A percentile compares a stretch with the other conserved stretches of the same genome.
Conservation (phyloP, 2,797 vertebrate species). For the Pseudochromis fuscus region DNA sequence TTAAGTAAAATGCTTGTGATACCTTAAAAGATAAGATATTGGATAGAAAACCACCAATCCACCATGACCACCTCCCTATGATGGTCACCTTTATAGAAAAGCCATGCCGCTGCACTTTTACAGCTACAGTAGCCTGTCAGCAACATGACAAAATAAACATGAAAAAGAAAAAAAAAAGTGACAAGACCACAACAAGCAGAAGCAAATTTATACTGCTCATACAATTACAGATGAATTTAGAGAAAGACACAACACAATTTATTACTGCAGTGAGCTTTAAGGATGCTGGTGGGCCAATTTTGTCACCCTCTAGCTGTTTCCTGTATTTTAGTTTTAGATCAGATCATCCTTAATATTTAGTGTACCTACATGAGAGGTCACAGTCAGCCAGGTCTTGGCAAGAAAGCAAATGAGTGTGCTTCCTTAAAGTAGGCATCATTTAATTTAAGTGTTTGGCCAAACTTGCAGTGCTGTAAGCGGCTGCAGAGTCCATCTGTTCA, state of each 20-base stretch:
- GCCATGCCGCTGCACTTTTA: not conserved
- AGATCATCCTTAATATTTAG: not conserved
- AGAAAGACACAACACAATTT: no score
- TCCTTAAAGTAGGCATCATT: not conserved
- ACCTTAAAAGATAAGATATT: slow-evolving; percentile 1
- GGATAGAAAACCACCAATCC: not conserved
- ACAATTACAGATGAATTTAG: no score
- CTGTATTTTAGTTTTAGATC: not conserved
- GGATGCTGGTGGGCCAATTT: not conserved
- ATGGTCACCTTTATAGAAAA: not conserved
- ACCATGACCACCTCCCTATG: not conserved
- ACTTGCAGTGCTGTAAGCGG: not conserved
- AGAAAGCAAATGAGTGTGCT: not conserved
- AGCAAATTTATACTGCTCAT: no score
- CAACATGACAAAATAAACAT: not conserved
- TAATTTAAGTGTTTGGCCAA: not conserved
- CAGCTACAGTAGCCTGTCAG: not conserved
- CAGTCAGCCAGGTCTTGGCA: not conserved
- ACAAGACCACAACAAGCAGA: not conserved
- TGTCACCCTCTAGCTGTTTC: not conserved
- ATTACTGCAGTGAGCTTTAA: not conserved
- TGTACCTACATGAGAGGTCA: not conserved
- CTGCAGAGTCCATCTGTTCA: not conserved
- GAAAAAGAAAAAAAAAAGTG: not conserved
- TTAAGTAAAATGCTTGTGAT: slow-evolving; percentile 12